Evolutionary conservation across 2,888 invertebrate genomes (phyloP).

Genomic region (Stictocephala bisonia): DNA sequence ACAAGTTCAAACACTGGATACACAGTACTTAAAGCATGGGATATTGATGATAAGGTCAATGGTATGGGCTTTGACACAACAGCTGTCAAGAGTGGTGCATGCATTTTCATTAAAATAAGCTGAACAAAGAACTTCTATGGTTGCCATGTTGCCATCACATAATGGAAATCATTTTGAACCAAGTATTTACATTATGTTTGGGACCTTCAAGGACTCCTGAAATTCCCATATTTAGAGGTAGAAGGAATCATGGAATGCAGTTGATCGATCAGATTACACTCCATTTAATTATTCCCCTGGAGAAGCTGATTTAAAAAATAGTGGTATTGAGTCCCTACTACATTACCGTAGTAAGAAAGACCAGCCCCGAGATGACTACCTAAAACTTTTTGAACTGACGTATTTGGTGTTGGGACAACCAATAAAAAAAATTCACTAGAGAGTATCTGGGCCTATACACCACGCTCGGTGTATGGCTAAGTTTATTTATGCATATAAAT

Average conservation of each 20-base stretch:
- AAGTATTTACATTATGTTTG: constrained; percentile 5
- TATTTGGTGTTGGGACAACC: too few relatives aligned
- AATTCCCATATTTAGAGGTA: constrained; percentile 25
- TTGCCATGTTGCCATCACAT: constrained; percentile 18
- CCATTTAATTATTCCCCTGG: too few relatives aligned
- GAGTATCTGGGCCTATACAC: too few relatives aligned
- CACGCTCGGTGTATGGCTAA: too few relatives aligned
- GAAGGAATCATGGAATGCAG: constrained; percentile 1
- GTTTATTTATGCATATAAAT: too few relatives aligned
- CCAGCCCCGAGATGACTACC: too few relatives aligned
- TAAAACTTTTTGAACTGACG: too few relatives aligned
- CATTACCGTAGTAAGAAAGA: too few relatives aligned
- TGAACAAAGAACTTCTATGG: constrained; percentile 6
- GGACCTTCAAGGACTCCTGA: not conserved
- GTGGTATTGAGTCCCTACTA: too few relatives aligned
- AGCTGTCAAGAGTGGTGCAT: constrained; percentile 13
- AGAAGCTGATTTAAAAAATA: too few relatives aligned
- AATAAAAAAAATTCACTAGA: too few relatives aligned
- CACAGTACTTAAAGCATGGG: constrained; percentile 3
- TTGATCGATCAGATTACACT: too few relatives aligned
- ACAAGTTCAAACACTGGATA: not conserved
- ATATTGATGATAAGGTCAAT: constrained; percentile 5
- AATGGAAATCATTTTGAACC: not conserved
- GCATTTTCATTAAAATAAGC: constrained; percentile 1
- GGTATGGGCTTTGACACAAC: constrained; percentile 25